A percentile compares a stretch with the other conserved stretches of the same genome.
Evolutionary conservation across 2,113 vertebrate species (phyloP).

Genomic region (Prionailurus viverrinus): DNA sequence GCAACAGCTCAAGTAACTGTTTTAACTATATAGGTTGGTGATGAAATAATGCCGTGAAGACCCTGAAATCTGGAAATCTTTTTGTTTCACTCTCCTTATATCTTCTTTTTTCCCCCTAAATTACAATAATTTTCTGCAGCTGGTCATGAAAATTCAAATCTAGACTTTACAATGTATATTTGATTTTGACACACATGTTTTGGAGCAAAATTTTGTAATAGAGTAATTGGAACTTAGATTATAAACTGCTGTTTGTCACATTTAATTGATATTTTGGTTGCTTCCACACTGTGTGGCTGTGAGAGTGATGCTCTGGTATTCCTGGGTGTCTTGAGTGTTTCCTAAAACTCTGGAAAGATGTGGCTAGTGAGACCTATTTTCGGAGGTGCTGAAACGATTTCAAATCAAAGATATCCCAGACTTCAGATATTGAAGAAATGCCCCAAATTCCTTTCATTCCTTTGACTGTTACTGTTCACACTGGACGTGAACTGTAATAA

Average conservation of each 20-base stretch:
- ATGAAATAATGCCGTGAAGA: neutral
- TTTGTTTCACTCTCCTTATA: neutral
- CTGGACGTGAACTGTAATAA: neutral
- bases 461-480: neutral
- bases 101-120: neutral
- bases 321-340: neutral
- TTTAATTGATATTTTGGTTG: conserved; percentile 51
- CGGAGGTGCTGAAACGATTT: neutral
- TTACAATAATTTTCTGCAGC: conserved; percentile 59
- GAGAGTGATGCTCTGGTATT: neutral
- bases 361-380: neutral
- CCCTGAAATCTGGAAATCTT: neutral
- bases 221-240: conserved; percentile 55
- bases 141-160: conserved; percentile 66
- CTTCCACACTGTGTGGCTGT: neutral
- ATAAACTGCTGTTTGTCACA: conserved; percentile 56
- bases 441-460: neutral
- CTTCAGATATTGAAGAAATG: neutral
- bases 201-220: conserved; percentile 48
- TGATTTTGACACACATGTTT: conserved; percentile 54
- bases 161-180: conserved; percentile 40
- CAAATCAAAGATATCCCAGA: neutral
- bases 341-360: neutral
- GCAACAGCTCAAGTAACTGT: neutral
- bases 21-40: neutral